Conservation (phyloP, 2,888 invertebrate species). For the Cistogaster globosa region DNA sequence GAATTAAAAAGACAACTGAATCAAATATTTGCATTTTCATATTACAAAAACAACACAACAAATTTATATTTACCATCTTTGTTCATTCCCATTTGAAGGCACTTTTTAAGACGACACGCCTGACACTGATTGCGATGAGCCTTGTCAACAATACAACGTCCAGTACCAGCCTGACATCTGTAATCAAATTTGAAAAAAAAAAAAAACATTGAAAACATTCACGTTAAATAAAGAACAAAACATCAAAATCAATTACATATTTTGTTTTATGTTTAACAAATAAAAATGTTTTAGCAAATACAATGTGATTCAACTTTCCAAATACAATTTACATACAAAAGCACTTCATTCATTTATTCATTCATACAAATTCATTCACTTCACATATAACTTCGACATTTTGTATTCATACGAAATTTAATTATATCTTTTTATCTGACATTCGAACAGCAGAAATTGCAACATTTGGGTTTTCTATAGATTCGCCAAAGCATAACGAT, state of each 20-base stretch:
- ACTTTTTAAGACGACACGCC: conserved; percentile 98
- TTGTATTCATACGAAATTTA: conserved; percentile 47
- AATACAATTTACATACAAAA: conserved; percentile 44
- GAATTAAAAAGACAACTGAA: neutral
- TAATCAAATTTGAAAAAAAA: conserved; percentile 69
- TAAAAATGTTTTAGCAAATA: neutral
- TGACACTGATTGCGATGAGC: conserved; percentile 99
- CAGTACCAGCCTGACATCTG: conserved; percentile 99
- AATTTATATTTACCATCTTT: conserved; percentile 94
- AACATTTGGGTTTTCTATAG: conserved; percentile 70
- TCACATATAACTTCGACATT: neutral
- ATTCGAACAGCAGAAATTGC: conserved; percentile 63
- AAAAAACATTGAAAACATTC: neutral
- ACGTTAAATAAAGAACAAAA: conserved; percentile 43
- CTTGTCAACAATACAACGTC: conserved; percentile 98
- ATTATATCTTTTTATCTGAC: conserved; percentile 55
- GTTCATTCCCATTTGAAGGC: conserved; percentile 99
- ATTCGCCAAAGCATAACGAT: conserved; percentile 63
- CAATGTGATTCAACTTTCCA: conserved; percentile 1
- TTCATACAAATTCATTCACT: neutral
- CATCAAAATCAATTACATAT: conserved; percentile 58
- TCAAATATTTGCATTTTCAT: neutral
- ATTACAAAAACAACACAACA: conserved; percentile 15
- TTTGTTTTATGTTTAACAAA: neutral
- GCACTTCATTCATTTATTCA: conserved; percentile 1